Evolutionary conservation across 2,888 invertebrate species (phyloP), one percentile per base, ranked within the genome.

Genomic region (Rhaphigaster nebulosa): DNA sequence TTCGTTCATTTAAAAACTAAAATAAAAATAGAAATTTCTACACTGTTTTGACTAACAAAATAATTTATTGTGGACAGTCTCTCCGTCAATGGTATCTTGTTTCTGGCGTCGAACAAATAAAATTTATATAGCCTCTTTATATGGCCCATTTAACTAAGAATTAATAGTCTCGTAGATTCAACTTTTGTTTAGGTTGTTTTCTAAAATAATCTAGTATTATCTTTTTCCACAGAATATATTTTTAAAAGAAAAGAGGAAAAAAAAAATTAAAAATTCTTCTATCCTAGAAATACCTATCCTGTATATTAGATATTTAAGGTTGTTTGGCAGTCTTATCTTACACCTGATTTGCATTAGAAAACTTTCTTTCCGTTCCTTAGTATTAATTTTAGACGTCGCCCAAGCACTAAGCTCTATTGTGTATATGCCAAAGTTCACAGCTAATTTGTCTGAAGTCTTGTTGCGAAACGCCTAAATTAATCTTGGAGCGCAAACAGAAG

Each of bases 111-210:
- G 38, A 1, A 76, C 70, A 38, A 20, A 76, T 76, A 76, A 76
- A 65, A 76, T 76, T 76, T 76, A 76, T 76, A 38, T 20, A 23
- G 38, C 20, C 5, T 76, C 38, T 76, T 76, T 76, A 76, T 23
- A 38, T 23, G 70, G 38, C 8, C 70, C 70, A 76, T 76, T 76
- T 38, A 76, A 76, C 20, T 8, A 23, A 38, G 38, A 76, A 76
- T 76, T 76, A 38, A 76, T 76, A 76, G 6, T 12, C 6, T 20
- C 34, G 38, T 76, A 76, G 70, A 76, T 76, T 38, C 23, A 13
- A 20, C 70, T 76, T 76, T 76, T 76, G 20, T 76, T 76, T 38
- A 34, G 70, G 29, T 76, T 38, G 34, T 76, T 76, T 76, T 76
- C 34, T 38, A 38, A 15, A 76, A 76, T 1, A 76, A 76, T 76